Evolutionary conservation across 2,113 vertebrate species (phyloP), one percentile per base, ranked within the genome.

Genomic region (Chauna torquata): DNA sequence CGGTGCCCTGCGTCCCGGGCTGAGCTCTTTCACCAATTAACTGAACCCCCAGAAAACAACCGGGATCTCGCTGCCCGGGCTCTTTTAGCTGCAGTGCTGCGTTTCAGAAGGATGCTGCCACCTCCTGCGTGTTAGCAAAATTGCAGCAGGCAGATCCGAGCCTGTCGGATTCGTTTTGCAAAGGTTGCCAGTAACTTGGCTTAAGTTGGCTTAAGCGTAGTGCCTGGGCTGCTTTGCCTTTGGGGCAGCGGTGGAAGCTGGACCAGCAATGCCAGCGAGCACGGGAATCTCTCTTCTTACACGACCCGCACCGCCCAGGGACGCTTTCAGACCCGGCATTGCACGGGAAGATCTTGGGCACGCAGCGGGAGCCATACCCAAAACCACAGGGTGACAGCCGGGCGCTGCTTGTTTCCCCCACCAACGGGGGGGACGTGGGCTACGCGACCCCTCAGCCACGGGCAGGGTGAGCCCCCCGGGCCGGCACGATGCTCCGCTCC

Each of bases 401-500:
- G 16, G 54, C 54, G 16, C 28, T 55, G 54, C 54, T 16, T 30
- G 54, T 55, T 55, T 32, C 17, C 45, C 22, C 4, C 30, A 58
- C 25, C 32, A 20, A 25, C 4, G 8, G 34, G 28, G 34, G 34
- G 47, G 18, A 16, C 0, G 0, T 12, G 22, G 49, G 23, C 49
- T 50, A 3, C 5, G 49, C 13, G 12, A 24, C 23, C 49, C 22
- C 49, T 50, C 49, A 8, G 49, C 50, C 12, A 13, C 25, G 8
- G 10, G 6, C 22, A 52, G 30, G 65, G 54, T 13, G 55, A 69
- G 25, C 28, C 77, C 16, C 7, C 34, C 34, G 49, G 74, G 32
- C 40, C 58, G 54, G 47, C 59, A 54, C 0, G 0, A 19, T 47
- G 52, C 34, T 82, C 34, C 11, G 3, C 16, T 23, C 52, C 36